Percentiles rank a stretch among this genome's conserved stretches.
Conservation (phyloP, 2,113 vertebrate genomes). For the Pitta sordida region DNA sequence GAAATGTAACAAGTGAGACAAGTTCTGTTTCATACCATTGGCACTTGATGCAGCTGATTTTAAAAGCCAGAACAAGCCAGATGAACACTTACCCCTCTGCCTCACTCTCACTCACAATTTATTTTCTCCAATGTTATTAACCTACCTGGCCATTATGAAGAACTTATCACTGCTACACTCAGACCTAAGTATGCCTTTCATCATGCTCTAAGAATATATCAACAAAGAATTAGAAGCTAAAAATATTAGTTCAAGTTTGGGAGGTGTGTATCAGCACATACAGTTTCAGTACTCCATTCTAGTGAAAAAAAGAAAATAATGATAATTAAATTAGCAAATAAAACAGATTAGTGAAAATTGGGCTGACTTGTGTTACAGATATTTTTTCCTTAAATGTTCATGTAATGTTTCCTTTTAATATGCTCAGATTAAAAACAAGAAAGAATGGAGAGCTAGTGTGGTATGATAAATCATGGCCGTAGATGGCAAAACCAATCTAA, state of each 20-base stretch:
- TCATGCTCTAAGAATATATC: background rate
- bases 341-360: too few species aligned
- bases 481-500: background rate
- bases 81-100: background rate
- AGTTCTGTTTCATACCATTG: background rate
- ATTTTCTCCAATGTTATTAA: background rate
- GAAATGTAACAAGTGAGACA: background rate
- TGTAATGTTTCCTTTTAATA: background rate
- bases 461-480: accelerated
- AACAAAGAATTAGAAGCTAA: background rate
- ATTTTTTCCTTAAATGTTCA: background rate
- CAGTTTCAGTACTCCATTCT: background rate
- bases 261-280: background rate
- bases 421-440: background rate
- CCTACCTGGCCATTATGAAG: background rate
- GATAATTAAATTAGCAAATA: background rate
- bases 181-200: background rate
- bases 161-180: background rate
- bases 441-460: accelerated
- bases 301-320: background rate
- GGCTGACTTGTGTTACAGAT: background rate
- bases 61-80: background rate
- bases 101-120: background rate
- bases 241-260: background rate
- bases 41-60: background rate